phyloP scores from a whole-genome alignment of 2,113 vertebrate species.

The Bufo bufo region DNA sequence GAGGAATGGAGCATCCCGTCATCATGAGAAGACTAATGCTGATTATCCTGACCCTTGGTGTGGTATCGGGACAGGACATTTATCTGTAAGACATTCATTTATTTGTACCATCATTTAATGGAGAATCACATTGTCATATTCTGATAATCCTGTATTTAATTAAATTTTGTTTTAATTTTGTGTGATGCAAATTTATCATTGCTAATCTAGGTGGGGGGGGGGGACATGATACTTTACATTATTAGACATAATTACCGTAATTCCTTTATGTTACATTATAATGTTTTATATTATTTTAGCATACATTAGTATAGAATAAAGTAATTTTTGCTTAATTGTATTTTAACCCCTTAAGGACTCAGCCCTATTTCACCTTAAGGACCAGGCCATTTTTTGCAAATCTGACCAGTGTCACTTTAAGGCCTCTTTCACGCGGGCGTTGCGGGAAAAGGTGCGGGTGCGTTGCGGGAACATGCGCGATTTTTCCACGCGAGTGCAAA shows the following conservation, averaged over 20 bases:
- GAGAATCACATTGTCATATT: background rate
- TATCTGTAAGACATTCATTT: background rate
- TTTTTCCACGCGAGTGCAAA: too few relatives aligned
- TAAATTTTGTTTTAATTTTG: too few relatives aligned
- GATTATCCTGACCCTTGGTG: background rate
- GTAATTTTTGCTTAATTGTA: too few relatives aligned
- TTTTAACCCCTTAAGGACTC: too few relatives aligned
- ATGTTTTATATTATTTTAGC: background rate
- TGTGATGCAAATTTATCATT: background rate
- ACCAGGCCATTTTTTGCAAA: too few relatives aligned
- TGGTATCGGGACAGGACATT: background rate
- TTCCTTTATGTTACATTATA: background rate
- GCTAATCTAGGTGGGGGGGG: too few relatives aligned
- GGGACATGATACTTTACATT: background rate
- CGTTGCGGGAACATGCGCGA: too few relatives aligned
- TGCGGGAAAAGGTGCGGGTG: too few relatives aligned
- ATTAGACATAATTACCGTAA: background rate
- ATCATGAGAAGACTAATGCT: conserved; percentile 1
- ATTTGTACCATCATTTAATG: background rate
- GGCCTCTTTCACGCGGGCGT: too few relatives aligned
- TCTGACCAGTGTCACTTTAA: too few relatives aligned
- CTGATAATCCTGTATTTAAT: background rate
- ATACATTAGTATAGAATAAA: too few relatives aligned
- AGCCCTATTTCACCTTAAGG: too few relatives aligned
- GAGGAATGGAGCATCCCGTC: background rate